These are phyloP conservation scores for Pseudococcus viburni DNA, from an alignment of 2,888 invertebrate species.

Conservation along the genomic window DNA sequence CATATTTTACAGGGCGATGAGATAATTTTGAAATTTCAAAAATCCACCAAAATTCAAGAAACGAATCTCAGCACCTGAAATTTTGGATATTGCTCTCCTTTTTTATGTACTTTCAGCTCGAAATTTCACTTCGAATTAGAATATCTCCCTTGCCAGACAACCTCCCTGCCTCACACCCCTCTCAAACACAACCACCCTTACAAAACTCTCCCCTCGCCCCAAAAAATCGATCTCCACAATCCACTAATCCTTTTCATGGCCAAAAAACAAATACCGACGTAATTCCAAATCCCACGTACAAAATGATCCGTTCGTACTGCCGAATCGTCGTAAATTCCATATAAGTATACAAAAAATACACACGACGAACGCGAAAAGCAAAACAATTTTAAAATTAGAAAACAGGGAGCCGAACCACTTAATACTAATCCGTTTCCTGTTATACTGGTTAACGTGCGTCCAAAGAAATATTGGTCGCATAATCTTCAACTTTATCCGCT, in stretches of 20 bases:
- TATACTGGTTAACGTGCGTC: conserved; percentile 58
- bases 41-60: too few relatives aligned
- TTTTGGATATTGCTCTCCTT: too few relatives aligned
- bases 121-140: too few relatives aligned
- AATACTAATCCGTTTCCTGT: conserved; percentile 58
- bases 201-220: too few relatives aligned
- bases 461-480: conserved; percentile 66
- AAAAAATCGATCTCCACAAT: too few relatives aligned
- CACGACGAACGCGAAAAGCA: conserved; percentile 29
- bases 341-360: conserved; percentile 12
- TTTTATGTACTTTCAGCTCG: too few relatives aligned
- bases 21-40: too few relatives aligned
- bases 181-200: too few relatives aligned
- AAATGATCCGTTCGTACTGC: background rate
- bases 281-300: background rate
- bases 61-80: too few relatives aligned
- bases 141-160: too few relatives aligned
- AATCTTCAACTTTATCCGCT: conserved; percentile 66
- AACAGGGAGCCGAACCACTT: conserved; percentile 51
- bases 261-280: background rate
- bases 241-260: background rate
- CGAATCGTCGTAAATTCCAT: background rate
- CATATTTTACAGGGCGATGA: too few relatives aligned
- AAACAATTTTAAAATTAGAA: conserved; percentile 57
- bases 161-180: too few relatives aligned